phyloP scores from a whole-genome alignment of 2,113 vertebrate genomes.

The Oostethus manadensis region DNA sequence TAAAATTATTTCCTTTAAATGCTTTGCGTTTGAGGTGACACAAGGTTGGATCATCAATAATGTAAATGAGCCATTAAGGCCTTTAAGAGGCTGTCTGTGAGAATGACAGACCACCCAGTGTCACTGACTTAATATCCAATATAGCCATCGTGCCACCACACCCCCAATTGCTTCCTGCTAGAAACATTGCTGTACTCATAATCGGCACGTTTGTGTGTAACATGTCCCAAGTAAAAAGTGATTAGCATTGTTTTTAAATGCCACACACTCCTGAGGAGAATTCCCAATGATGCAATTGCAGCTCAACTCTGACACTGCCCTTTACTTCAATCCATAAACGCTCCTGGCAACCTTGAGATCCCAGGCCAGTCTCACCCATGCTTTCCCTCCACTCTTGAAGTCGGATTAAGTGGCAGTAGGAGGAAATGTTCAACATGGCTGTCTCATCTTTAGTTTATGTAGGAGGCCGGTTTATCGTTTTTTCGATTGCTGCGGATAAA shows the following conservation, averaged over 20 bases:
- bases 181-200: constrained; percentile 22
- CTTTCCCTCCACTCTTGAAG: constrained; percentile 35
- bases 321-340: constrained; percentile 59
- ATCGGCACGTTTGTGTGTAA: constrained; percentile 7
- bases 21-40: constrained; percentile 89
- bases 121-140: constrained; percentile 71
- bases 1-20: constrained; percentile 95
- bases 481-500: constrained; percentile 67
- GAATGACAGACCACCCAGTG: constrained; percentile 81
- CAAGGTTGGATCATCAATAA: constrained; percentile 95
- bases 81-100: constrained; percentile 81
- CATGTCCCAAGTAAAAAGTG: constrained; percentile 30
- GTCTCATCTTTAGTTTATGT: constrained; percentile 67
- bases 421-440: constrained; percentile 71
- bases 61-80: constrained; percentile 89
- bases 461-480: constrained; percentile 64
- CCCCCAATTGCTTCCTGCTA: constrained; percentile 42
- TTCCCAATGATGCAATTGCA: constrained; percentile 43
- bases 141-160: constrained; percentile 54
- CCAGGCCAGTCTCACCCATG: constrained; percentile 14
- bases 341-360: constrained; percentile 73
- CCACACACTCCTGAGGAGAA: constrained; percentile 37
- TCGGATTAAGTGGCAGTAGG: constrained; percentile 61
- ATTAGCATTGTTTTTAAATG: constrained; percentile 42
- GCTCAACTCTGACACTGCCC: constrained; percentile 39